Conservation (phyloP, 2,113 vertebrate species). For the Pelmatolapia mariae region DNA sequence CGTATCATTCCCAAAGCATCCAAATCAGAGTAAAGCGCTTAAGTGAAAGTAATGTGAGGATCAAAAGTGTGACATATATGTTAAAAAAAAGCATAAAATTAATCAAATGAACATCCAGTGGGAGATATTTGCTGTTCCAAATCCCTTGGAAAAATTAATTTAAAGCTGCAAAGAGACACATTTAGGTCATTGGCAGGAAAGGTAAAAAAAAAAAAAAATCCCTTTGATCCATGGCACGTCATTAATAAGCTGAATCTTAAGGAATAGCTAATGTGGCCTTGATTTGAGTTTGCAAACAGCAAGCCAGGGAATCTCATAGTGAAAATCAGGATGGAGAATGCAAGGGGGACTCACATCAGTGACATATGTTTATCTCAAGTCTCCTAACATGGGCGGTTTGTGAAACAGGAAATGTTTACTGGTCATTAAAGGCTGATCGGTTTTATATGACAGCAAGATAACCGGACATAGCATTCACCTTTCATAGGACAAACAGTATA, state of each 20-base stretch:
- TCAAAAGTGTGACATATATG: constrained; percentile 20
- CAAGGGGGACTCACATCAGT: not conserved
- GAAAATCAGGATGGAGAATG: constrained; percentile 36
- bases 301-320: constrained; percentile 57
- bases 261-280: constrained; percentile 73
- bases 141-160: constrained; percentile 40
- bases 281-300: constrained; percentile 60
- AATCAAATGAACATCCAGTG: constrained; percentile 20
- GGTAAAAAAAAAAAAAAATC: constrained; percentile 4
- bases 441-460: not conserved
- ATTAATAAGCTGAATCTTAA: constrained; percentile 63
- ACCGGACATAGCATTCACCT: not conserved
- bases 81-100: not conserved
- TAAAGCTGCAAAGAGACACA: constrained; percentile 46
- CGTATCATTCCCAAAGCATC: constrained; percentile 6
- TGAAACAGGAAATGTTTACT: not conserved
- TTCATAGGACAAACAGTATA: not conserved
- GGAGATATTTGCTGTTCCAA: constrained; percentile 33
- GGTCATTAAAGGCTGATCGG: not conserved
- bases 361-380: constrained; percentile 12
- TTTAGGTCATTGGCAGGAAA: constrained; percentile 70
- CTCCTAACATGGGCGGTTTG: not conserved
- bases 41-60: constrained; percentile 7
- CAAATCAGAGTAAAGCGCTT: constrained; percentile 1
- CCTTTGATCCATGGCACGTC: constrained; percentile 60